Evolutionary conservation across 2,113 vertebrate species (phyloP).

Genomic region (Porphyrio hochstetteri): DNA sequence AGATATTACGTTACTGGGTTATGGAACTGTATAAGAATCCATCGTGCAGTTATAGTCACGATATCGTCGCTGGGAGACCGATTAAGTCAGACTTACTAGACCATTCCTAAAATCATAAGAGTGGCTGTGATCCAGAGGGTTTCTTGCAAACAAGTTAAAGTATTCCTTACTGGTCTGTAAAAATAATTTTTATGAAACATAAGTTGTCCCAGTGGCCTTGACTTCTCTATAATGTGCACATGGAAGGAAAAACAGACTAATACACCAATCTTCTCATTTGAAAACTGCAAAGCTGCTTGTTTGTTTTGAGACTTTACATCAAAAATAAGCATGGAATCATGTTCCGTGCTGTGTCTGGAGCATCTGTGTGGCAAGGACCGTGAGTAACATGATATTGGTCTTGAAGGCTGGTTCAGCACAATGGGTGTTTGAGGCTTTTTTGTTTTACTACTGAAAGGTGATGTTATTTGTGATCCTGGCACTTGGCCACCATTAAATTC

Average conservation of each 20-base stretch:
- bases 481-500: background rate
- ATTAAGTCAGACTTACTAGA: slow-evolving; percentile 45
- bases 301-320: background rate
- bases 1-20: background rate
- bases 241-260: background rate
- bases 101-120: background rate
- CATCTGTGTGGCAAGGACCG: background rate
- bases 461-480: background rate
- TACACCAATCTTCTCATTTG: rapidly evolving
- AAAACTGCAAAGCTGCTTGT: background rate
- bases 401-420: background rate
- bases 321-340: background rate
- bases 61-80: background rate
- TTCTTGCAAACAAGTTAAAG: background rate
- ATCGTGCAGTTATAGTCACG: background rate
- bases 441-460: background rate
- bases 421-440: background rate
- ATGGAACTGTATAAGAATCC: background rate
- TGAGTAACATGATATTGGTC: background rate
- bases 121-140: slow-evolving; percentile 2
- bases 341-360: background rate
- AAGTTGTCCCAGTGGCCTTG: background rate
- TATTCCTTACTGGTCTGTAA: background rate
- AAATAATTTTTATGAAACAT: background rate
- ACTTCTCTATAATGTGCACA: background rate